Evolutionary conservation across 1,140 invertebrate species (phyloP).

Genomic region (Meloidogyne floridensis): DNA sequence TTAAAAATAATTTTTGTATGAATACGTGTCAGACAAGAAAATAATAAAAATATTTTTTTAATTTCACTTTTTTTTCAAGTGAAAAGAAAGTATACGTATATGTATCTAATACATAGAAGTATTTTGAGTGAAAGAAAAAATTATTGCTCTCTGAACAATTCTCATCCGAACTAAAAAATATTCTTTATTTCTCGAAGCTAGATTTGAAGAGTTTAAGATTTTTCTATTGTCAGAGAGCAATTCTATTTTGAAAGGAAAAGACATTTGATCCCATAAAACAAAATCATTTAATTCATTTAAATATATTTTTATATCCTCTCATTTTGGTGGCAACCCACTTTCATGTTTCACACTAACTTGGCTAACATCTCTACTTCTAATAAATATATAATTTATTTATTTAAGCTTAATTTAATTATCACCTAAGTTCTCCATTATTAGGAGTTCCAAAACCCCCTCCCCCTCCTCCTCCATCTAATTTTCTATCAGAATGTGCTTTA

Average conservation of each 20-base stretch:
- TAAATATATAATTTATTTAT: background rate
- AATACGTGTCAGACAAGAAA: no score
- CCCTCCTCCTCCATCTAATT: conserved; percentile 4
- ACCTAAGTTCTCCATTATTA: background rate
- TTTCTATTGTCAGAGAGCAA: no score
- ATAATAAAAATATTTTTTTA: background rate
- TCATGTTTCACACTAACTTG: background rate
- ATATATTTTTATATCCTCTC: background rate
- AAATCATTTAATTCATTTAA: no score
- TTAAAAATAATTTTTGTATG: no score
- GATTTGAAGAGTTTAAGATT: no score
- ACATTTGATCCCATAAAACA: no score
- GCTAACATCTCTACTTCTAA: background rate
- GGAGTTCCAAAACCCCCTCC: background rate
- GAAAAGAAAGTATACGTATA: background rate
- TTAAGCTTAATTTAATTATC: background rate
- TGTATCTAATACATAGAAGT: background rate
- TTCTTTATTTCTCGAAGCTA: no score
- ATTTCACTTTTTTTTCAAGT: background rate
- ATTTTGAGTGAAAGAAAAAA: background rate
- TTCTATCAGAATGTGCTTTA: conserved; percentile 32
- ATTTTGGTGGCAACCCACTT: background rate
- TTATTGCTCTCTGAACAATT: no score
- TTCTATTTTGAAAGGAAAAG: no score
- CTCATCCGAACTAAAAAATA: no score